A percentile compares a stretch with the other conserved stretches of the same genome.
These are phyloP conservation scores for Henricia sp. DNA, from an alignment of 53 echinoderm and acorn worm genomes.

Conservation along the genomic window DNA sequence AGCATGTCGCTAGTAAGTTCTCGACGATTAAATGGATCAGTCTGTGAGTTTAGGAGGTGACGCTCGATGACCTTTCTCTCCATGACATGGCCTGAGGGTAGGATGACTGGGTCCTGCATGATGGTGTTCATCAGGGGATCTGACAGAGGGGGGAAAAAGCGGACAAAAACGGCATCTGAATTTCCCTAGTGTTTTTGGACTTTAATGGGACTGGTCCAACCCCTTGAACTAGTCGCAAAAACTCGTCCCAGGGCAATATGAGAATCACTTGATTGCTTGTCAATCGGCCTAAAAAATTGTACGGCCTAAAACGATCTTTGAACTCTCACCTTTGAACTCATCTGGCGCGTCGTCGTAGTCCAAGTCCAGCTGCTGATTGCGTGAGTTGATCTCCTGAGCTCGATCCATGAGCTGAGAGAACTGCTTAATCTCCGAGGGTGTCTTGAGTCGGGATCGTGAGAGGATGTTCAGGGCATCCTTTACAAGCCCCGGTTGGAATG, in stretches of 20 bases:
- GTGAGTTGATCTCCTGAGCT: slow-evolving; percentile 69
- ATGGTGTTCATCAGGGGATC: slow-evolving; percentile 97
- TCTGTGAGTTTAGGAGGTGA: slow-evolving; percentile 93
- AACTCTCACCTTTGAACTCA: slow-evolving; percentile 98
- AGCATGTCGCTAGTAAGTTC: slow-evolving; percentile 87
- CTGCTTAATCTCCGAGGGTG: slow-evolving; percentile 67
- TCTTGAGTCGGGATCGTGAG: slow-evolving; percentile 69
- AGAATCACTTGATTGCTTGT: too few species aligned
- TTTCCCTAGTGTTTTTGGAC: too few species aligned
- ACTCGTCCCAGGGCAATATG: too few species aligned
- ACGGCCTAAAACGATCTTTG: too few species aligned
- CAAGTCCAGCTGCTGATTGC: slow-evolving; percentile 76
- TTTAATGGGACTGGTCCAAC: too few species aligned
- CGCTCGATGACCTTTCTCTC: slow-evolving; percentile 94
- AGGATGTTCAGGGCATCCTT: slow-evolving; percentile 80
- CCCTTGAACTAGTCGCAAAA: too few species aligned
- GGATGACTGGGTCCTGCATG: slow-evolving; percentile 92
- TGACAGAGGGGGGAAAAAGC: slow-evolving; percentile 32
- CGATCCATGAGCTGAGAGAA: slow-evolving; percentile 71
- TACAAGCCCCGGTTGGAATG: slow-evolving; percentile 84
- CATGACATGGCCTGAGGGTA: slow-evolving; percentile 95
- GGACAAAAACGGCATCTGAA: background rate
- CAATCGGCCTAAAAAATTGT: too few species aligned
- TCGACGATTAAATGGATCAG: slow-evolving; percentile 87
- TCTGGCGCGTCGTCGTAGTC: slow-evolving; percentile 97